Evolutionary conservation across 2,888 invertebrate genomes (phyloP).

Genomic region (Tiliacea citrago): DNA sequence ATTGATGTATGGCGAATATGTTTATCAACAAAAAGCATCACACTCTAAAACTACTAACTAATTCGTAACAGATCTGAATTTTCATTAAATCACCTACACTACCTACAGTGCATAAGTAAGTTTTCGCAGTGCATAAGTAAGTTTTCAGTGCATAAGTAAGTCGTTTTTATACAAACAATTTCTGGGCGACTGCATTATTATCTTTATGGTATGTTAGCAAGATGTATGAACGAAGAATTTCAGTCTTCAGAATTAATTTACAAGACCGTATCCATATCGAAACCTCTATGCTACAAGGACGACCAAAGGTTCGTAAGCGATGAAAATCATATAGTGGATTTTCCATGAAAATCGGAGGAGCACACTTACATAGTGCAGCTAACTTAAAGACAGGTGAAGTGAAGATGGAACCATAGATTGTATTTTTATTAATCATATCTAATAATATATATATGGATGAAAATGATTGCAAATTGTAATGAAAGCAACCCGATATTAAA

Average conservation of each 20-base stretch:
- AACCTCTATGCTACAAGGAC: background rate
- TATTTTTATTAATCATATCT: too few relatives aligned
- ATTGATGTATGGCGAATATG: too few relatives aligned
- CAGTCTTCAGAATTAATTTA: conserved; percentile 11
- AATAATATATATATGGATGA: too few relatives aligned
- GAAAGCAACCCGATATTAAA: background rate
- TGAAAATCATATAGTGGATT: background rate
- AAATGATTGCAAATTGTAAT: background rate
- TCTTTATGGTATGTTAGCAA: background rate
- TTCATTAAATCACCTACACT: too few relatives aligned
- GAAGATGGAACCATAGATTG: too few relatives aligned
- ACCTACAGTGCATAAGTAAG: too few relatives aligned
- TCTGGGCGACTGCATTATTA: background rate
- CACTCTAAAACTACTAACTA: too few relatives aligned
- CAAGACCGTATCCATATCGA: background rate
- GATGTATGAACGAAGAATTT: background rate
- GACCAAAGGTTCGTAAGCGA: background rate
- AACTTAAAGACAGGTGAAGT: background rate
- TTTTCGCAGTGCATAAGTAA: too few relatives aligned
- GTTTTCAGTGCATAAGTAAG: too few relatives aligned
- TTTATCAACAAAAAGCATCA: too few relatives aligned
- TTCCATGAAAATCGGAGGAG: background rate
- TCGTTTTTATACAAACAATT: background rate
- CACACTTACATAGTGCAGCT: background rate
- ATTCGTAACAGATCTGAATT: background rate